Percentiles rank a stretch among this genome's conserved stretches.
phyloP scores from a whole-genome alignment of 2,113 vertebrate species.

The Pelecanoides urinatrix region DNA sequence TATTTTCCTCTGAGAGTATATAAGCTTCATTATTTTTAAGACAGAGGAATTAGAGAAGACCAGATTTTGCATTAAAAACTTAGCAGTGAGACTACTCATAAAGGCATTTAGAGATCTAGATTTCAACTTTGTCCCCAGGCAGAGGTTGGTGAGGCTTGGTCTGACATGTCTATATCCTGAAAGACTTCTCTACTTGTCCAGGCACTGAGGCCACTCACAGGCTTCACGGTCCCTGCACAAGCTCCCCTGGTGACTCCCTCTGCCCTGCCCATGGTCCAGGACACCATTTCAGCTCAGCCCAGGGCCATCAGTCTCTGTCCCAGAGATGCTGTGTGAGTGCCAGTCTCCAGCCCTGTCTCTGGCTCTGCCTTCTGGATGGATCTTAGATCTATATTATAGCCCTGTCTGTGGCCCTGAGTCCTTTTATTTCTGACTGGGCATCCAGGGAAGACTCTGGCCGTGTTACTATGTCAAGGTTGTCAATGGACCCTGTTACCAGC shows the following conservation, averaged over 20 bases:
- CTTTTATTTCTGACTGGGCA: neutral
- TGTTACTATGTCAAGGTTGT: neutral
- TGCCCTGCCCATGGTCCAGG: neutral
- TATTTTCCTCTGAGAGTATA: neutral
- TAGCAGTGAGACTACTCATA: neutral
- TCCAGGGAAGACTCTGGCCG: neutral
- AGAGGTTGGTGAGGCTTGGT: neutral
- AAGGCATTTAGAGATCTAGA: neutral
- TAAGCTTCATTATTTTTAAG: neutral
- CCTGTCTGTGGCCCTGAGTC: neutral
- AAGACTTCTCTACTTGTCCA: neutral
- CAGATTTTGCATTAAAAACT: neutral
- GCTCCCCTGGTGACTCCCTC: accelerated
- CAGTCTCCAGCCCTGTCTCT: neutral
- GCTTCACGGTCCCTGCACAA: neutral
- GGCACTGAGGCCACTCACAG: neutral
- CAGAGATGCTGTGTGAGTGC: accelerated
- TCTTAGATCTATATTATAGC: neutral
- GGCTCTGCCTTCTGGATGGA: neutral
- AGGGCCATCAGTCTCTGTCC: neutral
- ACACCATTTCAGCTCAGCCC: neutral
- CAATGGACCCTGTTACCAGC: neutral
- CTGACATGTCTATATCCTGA: neutral
- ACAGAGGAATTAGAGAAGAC: neutral
- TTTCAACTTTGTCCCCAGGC: neutral